Evolutionary conservation across 2,888 invertebrate genomes (phyloP).

Genomic region (Boloria euphrosyne): DNA sequence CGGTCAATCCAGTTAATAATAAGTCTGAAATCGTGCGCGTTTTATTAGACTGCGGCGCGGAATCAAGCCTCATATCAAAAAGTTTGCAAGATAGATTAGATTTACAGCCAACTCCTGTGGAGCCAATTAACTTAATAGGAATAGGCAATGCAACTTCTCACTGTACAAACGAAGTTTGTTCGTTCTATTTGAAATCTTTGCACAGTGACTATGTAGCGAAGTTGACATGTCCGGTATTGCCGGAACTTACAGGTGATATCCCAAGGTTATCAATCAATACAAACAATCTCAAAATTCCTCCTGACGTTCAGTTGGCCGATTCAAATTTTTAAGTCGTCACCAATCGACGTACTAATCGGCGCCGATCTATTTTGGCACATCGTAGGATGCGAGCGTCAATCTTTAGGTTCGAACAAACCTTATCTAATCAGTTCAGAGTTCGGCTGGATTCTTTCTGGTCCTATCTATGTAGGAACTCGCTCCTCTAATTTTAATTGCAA

Average conservation of each 20-base stretch:
- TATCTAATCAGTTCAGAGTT: slow-evolving; percentile 22
- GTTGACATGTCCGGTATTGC: slow-evolving; percentile 24
- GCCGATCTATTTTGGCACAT: neutral
- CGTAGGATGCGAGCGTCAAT: neutral
- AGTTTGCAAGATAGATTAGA: slow-evolving; percentile 15
- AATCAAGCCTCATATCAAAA: slow-evolving; percentile 24
- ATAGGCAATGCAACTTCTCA: slow-evolving; percentile 22
- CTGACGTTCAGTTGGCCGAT: slow-evolving; percentile 18
- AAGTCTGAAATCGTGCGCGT: slow-evolving; percentile 17
- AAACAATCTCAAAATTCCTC: slow-evolving; percentile 6
- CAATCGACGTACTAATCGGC: slow-evolving; percentile 2
- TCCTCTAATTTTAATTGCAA: too few relatives aligned
- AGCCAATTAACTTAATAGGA: slow-evolving; percentile 19
- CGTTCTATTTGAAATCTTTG: slow-evolving; percentile 16
- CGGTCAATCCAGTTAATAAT: slow-evolving; percentile 19
- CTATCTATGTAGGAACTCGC: too few relatives aligned
- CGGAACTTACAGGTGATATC: slow-evolving; percentile 27
- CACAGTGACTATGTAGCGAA: slow-evolving; percentile 8
- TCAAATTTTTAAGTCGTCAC: slow-evolving; percentile 7
- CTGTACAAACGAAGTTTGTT: slow-evolving; percentile 13
- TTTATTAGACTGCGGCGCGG: slow-evolving; percentile 25
- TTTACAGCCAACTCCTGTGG: slow-evolving; percentile 11
- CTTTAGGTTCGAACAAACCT: slow-evolving; percentile 21
- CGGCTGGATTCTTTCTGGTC: slow-evolving; percentile 27
- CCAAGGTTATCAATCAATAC: slow-evolving; percentile 13